Conservation (phyloP, 2,113 vertebrate species). For the Sinocyclocheilus grahami region DNA sequence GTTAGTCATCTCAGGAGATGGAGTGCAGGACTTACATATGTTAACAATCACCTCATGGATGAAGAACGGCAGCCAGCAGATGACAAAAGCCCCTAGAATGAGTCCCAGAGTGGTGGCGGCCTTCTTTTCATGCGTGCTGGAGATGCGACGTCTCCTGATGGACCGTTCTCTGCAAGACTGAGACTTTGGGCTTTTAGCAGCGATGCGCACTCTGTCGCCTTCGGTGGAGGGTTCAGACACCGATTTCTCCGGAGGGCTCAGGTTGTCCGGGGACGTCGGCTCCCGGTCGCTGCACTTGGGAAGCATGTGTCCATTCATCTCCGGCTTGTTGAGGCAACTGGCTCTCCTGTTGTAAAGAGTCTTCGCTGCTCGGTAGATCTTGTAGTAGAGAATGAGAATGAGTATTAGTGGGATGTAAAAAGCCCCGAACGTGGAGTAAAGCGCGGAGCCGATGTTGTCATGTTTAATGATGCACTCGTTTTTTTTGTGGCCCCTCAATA, state of each 20-base stretch:
- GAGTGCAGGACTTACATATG: slow-evolving; percentile 84
- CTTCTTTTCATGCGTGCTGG: slow-evolving; percentile 88
- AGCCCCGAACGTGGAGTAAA: slow-evolving; percentile 95
- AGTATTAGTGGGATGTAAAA: slow-evolving; percentile 94
- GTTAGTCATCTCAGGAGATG: slow-evolving; percentile 87
- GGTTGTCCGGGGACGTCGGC: slow-evolving; percentile 74
- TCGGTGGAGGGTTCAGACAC: slow-evolving; percentile 88
- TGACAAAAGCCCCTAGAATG: slow-evolving; percentile 94
- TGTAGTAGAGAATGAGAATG: slow-evolving; percentile 98
- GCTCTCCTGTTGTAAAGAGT: slow-evolving; percentile 89
- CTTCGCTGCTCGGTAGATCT: slow-evolving; percentile 96
- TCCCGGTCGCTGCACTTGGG: slow-evolving; percentile 80
- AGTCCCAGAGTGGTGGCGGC: slow-evolving; percentile 93
- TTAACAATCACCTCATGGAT: slow-evolving; percentile 96
- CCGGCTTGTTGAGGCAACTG: slow-evolving; percentile 85
- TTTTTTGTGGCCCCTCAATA: slow-evolving; percentile 86
- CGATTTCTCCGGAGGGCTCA: slow-evolving; percentile 84
- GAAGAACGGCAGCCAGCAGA: slow-evolving; percentile 98
- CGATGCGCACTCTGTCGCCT: slow-evolving; percentile 78
- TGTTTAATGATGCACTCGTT: slow-evolving; percentile 94
- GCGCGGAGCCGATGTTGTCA: slow-evolving; percentile 87
- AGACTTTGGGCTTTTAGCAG: slow-evolving; percentile 73
- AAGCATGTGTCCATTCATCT: slow-evolving; percentile 87
- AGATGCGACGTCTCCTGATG: slow-evolving; percentile 88
- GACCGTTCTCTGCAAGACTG: slow-evolving; percentile 82